Base-by-base conservation (phyloP, 2,888 invertebrate genomes). In the Synanthedon andrenaeformis region DNA sequence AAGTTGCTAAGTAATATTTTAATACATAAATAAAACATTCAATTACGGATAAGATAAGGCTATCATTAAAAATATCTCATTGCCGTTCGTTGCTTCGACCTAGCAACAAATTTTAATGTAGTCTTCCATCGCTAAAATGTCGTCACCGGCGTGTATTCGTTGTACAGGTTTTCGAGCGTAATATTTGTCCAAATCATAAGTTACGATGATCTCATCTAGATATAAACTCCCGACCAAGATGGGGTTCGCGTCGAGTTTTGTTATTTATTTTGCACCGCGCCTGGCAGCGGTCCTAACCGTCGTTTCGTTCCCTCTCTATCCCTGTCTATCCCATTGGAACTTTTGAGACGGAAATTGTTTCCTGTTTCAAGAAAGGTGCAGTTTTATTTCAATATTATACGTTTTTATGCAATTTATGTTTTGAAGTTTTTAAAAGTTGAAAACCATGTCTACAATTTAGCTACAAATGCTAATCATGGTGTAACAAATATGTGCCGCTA, bases 111-210 rank as follows among this genome's bases (percentile, higher is more conserved):
- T 58, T 60, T 58, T 59, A 53, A 55, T 58, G 59, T 56, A 57
- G 56, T 54, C 61, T 57, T 58, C 62, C 63, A 60, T 57, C 62
- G 54, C 58, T 57, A 69, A 63, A 59, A 66, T 66, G 69, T 69
- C 66, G 69, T 70, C 72, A 66, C 67, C 62, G 61, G 69, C 70
- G 72, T 70, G 74, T 71, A 64, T 64, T 62, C 59, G 59, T 63
- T 49, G 56, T 63, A 70, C 64, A 67, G 63, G 64, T 69, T 72
- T 68, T 59, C 62, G 61, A 64, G 65, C 63, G 60, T 58, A 58
- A 63, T 82, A 71, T 83, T 82, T 73, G 78, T 77, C 78, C 73
- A 76, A 82, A 78, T 79, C 79, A 82, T 82, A 83, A 83, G 76
- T 73, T 69, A 72, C 70, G 80, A 69, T 86, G 86, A 86, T 84